Evolutionary conservation across 2,888 invertebrate species (phyloP), one percentile per base, ranked within the genome.

Genomic region (Pinctada fucata): DNA sequence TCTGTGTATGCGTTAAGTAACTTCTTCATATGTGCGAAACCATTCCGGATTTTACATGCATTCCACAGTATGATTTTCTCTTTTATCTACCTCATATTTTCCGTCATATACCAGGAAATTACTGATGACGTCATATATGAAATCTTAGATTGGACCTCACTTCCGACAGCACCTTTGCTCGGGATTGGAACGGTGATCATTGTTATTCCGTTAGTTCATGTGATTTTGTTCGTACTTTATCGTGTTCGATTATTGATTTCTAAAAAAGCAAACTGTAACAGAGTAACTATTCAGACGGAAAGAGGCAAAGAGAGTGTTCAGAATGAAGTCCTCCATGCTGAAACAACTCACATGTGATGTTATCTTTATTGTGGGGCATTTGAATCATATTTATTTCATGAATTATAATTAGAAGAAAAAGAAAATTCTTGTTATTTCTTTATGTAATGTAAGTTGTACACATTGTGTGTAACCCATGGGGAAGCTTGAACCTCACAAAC

Each of bases 31-130:
- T 80, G 76, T 68, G 85, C 83, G 49, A 86, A 83, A 48, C 85
- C 87, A 5, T 69, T 83, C n/a, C 81, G 84, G 8, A 52, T 86
- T 6, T 80, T 84, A 2, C 87, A 87, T 67, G 63, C 86, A 16
- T 82, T 82, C 58, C 84, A 88, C 31, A 81, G 83, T 3, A 51
- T 86, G 10, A 67, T 83, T 0, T 84, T 82, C 64, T 80, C 80
- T 52, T 13, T 79, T 4, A n/a, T 83, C 6, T 88, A 86, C 67
- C 5, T 77, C 5, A 49, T 85, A 8, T 88, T 88, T 73, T 79
- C 83, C 45, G 71, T 81, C 2, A 83, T 86, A 50, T 86, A 85
- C 72, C 81, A 82, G 13, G 73, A 72, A 13, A 72, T 80, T 5
- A 85, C 86, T 0, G 83, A 82, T n/a, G 80, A 76, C 10, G 72